Percentiles rank a stretch among this genome's conserved stretches.
These are phyloP conservation scores for Actinia tenebrosa DNA, from an alignment of 64 coral and sea anemone genomes.

Conservation along the genomic window DNA sequence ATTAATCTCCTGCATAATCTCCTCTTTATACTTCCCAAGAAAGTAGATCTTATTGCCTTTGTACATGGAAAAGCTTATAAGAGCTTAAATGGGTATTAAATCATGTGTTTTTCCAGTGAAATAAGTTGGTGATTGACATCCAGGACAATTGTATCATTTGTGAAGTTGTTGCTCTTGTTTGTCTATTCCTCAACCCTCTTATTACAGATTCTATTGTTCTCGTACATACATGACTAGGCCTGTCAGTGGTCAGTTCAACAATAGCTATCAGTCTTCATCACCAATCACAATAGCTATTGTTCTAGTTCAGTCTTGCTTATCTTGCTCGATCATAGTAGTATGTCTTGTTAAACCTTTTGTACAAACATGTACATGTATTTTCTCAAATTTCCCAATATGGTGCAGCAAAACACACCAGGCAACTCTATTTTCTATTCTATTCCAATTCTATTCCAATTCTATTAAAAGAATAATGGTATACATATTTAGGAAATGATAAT, in stretches of 20 bases:
- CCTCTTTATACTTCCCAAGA: neutral
- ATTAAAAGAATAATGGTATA: neutral
- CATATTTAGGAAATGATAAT: neutral
- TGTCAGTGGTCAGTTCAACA: neutral
- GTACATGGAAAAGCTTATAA: slow-evolving; percentile 5
- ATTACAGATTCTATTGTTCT: slow-evolving; percentile 16
- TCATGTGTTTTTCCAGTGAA: neutral
- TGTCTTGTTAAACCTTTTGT: neutral
- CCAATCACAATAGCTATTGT: slow-evolving; percentile 3
- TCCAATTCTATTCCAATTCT: neutral
- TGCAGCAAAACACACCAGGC: no score
- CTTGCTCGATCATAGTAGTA: neutral
- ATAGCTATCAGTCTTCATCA: neutral
- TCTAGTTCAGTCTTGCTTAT: neutral
- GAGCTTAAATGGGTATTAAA: neutral
- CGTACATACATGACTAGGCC: neutral
- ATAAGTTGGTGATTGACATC: neutral
- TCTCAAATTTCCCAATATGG: no score
- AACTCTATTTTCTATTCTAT: no score
- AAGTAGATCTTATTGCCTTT: neutral
- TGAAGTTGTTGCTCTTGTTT: neutral
- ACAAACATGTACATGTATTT: neutral
- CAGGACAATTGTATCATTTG: neutral
- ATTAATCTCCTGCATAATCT: neutral
- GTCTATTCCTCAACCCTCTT: neutral